Evolutionary conservation across 2,797 vertebrate genomes (phyloP), one percentile per base, ranked within the genome.

Genomic region (Arrhamphus sclerolepis): DNA sequence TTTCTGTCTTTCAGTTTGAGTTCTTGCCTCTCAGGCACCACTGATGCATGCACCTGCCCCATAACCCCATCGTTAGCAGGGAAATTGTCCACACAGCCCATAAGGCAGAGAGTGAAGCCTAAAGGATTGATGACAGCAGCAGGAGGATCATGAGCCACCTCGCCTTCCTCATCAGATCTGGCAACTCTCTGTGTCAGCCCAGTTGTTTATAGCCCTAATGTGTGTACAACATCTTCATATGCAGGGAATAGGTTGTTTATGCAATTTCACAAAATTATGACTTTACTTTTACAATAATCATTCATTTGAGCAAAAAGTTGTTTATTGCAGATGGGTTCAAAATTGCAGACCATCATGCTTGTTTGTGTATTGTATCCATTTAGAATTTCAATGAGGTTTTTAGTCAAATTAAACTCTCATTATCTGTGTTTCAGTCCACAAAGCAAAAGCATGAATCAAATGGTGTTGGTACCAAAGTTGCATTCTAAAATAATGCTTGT

Each of bases 71-170:
- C 83, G 87, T 85, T 84, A 87, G 71, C 49, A 71, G 59, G 69
- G 67, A 83, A 84, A 83, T 79, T 81, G 79, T 65, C 74, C 81
- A 83, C 79, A 80, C 74, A 84, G 77, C 81, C 79, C 75, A 48
- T 51, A 52, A 67, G 78, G 75, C 17, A 61, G 62, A 62, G 69
- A 66, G 46, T 75, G 61, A 70, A 56, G 65, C 26, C 66, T 70
- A 34, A 49, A 49, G 31, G 56, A 75, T 19, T 82, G 80, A 84
- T 72, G 72, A 66, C 54, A 67, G 41, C 11, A 51, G 61, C 55
- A 48, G 47, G 51, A 53, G 65, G 74, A 69, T 50, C 66, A 76
- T 48, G 57, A 56, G 56, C 50, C 24, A 17, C 28, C 39, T 54
- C 62, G 46, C 47, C 55, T 40, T 7, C 28, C 49, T 56, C 18